phyloP scores from a whole-genome alignment of 2,113 vertebrate genomes.

The Proteles cristata region DNA sequence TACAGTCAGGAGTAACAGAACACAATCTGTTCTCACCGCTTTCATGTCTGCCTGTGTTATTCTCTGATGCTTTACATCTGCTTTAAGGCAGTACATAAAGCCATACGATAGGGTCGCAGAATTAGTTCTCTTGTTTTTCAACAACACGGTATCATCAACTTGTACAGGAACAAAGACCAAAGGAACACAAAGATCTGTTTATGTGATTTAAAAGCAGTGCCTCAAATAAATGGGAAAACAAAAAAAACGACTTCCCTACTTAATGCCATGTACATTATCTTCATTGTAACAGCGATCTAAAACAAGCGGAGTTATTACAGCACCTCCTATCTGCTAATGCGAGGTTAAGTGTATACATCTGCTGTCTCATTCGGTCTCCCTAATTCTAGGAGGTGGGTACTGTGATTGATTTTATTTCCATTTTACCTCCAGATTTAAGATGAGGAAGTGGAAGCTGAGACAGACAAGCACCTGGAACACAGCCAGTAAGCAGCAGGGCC shows the following conservation, averaged over 20 bases:
- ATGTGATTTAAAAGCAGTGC: conserved; percentile 1
- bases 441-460: neutral
- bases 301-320: conserved; percentile 14
- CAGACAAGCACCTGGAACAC: neutral
- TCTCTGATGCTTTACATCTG: neutral
- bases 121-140: neutral
- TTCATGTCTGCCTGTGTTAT: neutral
- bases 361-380: neutral
- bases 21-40: neutral
- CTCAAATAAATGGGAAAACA: neutral
- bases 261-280: neutral
- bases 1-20: neutral
- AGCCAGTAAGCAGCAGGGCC: neutral
- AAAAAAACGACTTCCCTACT: conserved; percentile 19
- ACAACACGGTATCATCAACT: neutral
- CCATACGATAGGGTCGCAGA: neutral
- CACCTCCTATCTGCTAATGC: neutral
- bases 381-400: neutral
- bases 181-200: neutral
- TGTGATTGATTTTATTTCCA: neutral
- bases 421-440: conserved; percentile 1
- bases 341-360: neutral
- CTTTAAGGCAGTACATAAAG: neutral
- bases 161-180: conserved; percentile 27
- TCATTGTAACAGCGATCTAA: neutral